phyloP scores from a whole-genome alignment of 2,888 invertebrate species.

The Aleiodes testaceus region DNA sequence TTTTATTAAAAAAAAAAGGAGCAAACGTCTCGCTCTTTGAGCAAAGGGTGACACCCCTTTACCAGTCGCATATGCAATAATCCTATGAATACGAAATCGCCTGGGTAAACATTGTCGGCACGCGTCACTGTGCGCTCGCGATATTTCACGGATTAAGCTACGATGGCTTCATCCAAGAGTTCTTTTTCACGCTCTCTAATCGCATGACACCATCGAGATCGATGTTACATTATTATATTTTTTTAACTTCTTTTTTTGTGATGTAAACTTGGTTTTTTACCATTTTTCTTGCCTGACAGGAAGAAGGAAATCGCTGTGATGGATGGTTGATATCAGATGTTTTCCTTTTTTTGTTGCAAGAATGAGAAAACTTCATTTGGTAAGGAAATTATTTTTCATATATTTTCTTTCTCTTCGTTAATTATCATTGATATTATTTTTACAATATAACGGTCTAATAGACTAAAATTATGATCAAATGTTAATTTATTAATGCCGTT shows the following conservation, averaged over 20 bases:
- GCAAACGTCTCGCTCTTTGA: constrained; percentile 45
- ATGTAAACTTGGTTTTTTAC: constrained; percentile 22
- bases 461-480: constrained; percentile 37
- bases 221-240: constrained; percentile 30
- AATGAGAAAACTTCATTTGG: not conserved
- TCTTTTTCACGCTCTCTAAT: constrained; percentile 61
- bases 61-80: constrained; percentile 53
- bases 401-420: constrained; percentile 34
- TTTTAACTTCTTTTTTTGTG: not conserved
- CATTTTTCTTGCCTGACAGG: not conserved
- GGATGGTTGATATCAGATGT: constrained; percentile 11
- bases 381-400: constrained; percentile 38
- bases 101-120: constrained; percentile 68
- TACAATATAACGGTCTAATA: constrained; percentile 30
- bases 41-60: constrained; percentile 54
- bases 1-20: constrained; percentile 40
- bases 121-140: constrained; percentile 66
- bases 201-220: constrained; percentile 50
- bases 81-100: constrained; percentile 71
- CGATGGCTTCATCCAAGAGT: constrained; percentile 49
- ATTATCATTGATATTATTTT: constrained; percentile 36
- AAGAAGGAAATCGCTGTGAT: constrained; percentile 4
- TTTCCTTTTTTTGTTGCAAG: too few species aligned
- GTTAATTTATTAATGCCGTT: constrained; percentile 48
- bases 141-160: constrained; percentile 71